Base-by-base conservation (phyloP, 2,113 vertebrate genomes). In the Eolophus roseicapilla region DNA sequence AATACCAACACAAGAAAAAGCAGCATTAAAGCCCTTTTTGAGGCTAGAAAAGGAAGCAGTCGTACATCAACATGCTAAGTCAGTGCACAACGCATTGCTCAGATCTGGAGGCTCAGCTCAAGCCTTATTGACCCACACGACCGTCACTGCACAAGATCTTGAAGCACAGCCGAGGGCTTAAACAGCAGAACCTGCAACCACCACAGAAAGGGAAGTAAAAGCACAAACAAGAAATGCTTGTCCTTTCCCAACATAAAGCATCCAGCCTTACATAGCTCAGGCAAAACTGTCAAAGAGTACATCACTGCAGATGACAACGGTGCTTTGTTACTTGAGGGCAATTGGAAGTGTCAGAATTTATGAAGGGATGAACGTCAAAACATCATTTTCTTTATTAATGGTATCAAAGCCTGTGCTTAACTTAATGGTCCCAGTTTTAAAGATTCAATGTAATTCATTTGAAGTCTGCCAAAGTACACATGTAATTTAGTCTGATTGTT, bases 401-500 rank as follows among this genome's bases (percentile, higher is more conserved):
- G 75, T 76, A 84, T 89, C 85, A 83, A 92, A 95, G 81, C 39
- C 52, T 53, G 24, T 12, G 64, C 41, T 71, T 87, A 57, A 86
- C 91, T 96, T 81, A 95, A 94, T 17, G 94, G 96, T 73, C 95
- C 84, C 67, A 43, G 73, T 76, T 92, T 91, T 73, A 83, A 75
- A 65, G 87, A 86, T 88, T 95, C 94, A 85, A 10, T 52, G 82
- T 95, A 91, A 81, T 57, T 93, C 71, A 88, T 89, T 76, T 93
- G 80, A 82, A 95, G 80, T 31, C 86, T 88, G 79, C 71, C 87
- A 95, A 86, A 94, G 93, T 25, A 70, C 80, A 93, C 69, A 21
- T 16, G 21, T 77, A 92, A 95, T 96, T 97, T 90, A 93, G 90
- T 83, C 78, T 85, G 71, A 77, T 70, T 95, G 83, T 95, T 96